Conservation (phyloP, 2,113 vertebrate species). For the Forbesichthys papilliferus region DNA sequence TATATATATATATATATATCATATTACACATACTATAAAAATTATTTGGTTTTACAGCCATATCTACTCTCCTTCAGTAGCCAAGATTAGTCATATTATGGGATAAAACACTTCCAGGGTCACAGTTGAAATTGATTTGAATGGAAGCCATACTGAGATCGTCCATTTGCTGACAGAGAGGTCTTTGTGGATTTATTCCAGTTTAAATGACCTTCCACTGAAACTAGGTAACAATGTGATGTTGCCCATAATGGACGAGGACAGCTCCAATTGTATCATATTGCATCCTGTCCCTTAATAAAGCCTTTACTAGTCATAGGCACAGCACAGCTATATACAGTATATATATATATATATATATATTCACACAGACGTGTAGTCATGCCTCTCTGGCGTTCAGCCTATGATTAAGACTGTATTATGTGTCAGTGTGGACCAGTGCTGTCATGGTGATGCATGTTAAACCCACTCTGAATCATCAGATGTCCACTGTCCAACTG, state of each 20-base stretch:
- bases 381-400: constrained; percentile 18
- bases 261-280: constrained; percentile 8
- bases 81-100: constrained; percentile 32
- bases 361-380: constrained; percentile 28
- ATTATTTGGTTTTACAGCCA: constrained; percentile 41
- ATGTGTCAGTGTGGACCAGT: not conserved
- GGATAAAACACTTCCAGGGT: constrained; percentile 11
- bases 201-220: not conserved
- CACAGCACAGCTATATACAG: constrained; percentile 18
- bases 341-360: constrained; percentile 13
- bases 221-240: not conserved
- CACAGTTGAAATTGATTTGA: constrained; percentile 16
- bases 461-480: constrained; percentile 84
- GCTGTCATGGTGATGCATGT: constrained; percentile 18
- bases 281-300: constrained; percentile 21
- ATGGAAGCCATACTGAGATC: not conserved
- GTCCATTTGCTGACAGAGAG: not conserved
- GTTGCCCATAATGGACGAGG: no score
- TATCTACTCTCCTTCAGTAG: constrained; percentile 24
- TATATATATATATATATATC: constrained; percentile 29
- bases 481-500: constrained; percentile 75
- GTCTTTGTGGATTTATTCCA: not conserved
- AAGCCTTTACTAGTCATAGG: constrained; percentile 42
- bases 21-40: constrained; percentile 44
- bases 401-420: constrained; percentile 14